Percentiles rank a stretch among this genome's conserved stretches.
Evolutionary conservation across 2,888 invertebrate species (phyloP).

Genomic region (Boloria selene): DNA sequence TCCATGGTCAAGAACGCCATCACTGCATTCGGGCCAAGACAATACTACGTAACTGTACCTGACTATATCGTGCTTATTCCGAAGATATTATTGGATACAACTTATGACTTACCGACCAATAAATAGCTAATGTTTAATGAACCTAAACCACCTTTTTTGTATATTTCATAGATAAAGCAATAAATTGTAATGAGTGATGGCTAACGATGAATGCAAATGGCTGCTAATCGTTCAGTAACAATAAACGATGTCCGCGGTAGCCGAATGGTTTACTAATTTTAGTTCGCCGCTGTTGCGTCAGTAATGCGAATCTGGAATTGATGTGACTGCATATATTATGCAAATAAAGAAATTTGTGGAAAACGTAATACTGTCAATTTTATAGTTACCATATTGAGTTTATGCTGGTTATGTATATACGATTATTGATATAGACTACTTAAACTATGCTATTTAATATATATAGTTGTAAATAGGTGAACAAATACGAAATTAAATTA

Average conservation of each 20-base stretch:
- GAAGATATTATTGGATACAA: constrained; percentile 56
- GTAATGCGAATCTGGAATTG: constrained; percentile 60
- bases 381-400: constrained; percentile 20
- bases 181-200: constrained; percentile 57
- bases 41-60: constrained; percentile 70
- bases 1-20: constrained; percentile 53
- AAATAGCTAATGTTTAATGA: constrained; percentile 42
- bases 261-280: constrained; percentile 74
- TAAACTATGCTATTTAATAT: too few species aligned
- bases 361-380: constrained; percentile 45
- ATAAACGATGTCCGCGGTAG: constrained; percentile 66
- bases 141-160: constrained; percentile 33
- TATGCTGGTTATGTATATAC: constrained; percentile 4
- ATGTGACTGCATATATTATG: constrained; percentile 71
- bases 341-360: constrained; percentile 67
- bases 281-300: constrained; percentile 68
- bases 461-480: too few species aligned
- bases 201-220: constrained; percentile 68
- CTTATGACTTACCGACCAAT: constrained; percentile 53
- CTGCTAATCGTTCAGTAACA: constrained; percentile 57
- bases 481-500: too few species aligned
- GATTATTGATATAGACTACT: background rate
- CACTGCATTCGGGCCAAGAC: constrained; percentile 68
- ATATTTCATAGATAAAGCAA: constrained; percentile 46
- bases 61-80: constrained; percentile 55